Evolutionary conservation across 2,888 invertebrate species (phyloP).

Genomic region (Loripinus fragilis): DNA sequence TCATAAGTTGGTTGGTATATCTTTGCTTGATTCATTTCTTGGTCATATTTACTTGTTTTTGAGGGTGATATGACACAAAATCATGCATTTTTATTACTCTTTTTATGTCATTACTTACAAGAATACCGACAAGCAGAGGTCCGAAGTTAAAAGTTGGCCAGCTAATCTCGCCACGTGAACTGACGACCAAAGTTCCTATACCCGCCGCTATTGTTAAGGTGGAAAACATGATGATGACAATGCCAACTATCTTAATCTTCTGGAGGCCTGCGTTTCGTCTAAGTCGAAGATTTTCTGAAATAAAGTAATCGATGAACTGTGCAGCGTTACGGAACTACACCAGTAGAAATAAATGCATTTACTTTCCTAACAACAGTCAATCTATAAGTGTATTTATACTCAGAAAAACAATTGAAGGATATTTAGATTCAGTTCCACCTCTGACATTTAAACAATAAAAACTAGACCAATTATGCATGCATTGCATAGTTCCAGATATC

Average conservation of each 20-base stretch:
- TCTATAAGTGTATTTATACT: too few species aligned
- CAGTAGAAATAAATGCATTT: too few species aligned
- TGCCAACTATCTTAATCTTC: background rate
- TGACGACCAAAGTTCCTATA: background rate
- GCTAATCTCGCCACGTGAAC: background rate
- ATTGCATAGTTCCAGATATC: too few species aligned
- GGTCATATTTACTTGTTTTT: too few species aligned
- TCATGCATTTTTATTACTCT: too few species aligned
- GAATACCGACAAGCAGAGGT: background rate
- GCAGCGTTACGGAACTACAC: background rate
- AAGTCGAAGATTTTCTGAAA: background rate
- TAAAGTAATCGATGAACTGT: background rate
- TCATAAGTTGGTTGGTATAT: too few species aligned
- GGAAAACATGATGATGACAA: background rate
- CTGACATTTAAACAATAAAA: too few species aligned
- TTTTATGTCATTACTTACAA: background rate
- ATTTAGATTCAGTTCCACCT: too few species aligned
- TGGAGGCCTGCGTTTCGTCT: background rate
- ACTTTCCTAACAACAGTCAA: background rate
- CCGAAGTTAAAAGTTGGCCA: background rate
- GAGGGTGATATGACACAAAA: too few species aligned
- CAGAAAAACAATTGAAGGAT: too few species aligned
- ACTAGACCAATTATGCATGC: too few species aligned
- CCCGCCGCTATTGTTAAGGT: background rate
- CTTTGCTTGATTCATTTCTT: too few species aligned